Evolutionary conservation across 2,888 invertebrate genomes (phyloP).

Genomic region (Xestia c-nigrum): DNA sequence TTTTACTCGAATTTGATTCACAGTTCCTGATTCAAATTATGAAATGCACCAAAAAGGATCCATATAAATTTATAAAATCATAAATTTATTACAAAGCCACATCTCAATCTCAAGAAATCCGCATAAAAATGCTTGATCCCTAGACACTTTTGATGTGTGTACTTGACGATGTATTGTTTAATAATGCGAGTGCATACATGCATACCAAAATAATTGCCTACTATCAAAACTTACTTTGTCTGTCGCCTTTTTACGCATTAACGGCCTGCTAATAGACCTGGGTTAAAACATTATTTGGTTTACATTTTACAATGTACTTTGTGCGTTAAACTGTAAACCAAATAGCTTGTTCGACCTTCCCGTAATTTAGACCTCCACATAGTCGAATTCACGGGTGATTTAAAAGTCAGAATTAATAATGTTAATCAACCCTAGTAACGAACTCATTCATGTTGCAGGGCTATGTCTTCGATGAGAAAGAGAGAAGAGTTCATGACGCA

Average conservation of each 20-base stretch:
- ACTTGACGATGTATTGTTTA: not conserved
- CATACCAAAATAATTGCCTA: not conserved
- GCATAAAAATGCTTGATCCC: too few relatives aligned
- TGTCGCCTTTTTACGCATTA: not conserved
- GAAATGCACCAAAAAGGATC: too few relatives aligned
- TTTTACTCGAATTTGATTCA: too few relatives aligned
- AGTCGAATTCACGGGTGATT: not conserved
- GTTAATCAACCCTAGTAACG: not conserved
- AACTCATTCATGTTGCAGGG: slow-evolving; percentile 87
- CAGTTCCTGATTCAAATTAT: too few relatives aligned
- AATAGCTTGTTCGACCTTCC: not conserved
- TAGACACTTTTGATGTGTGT: too few relatives aligned
- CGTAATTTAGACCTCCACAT: not conserved
- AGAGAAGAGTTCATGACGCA: slow-evolving; percentile 97
- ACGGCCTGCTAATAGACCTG: not conserved
- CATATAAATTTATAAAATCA: too few relatives aligned
- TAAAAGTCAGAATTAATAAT: not conserved
- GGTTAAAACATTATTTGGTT: too few relatives aligned
- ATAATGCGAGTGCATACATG: not conserved
- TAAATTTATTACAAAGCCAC: too few relatives aligned
- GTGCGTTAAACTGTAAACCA: too few relatives aligned
- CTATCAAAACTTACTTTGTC: not conserved
- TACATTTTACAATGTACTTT: too few relatives aligned
- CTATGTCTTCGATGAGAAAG: slow-evolving; percentile 94
- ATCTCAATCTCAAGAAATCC: too few relatives aligned